Base-by-base conservation (phyloP, 2,797 vertebrate genomes). In the Apogon hyalosoma region DNA sequence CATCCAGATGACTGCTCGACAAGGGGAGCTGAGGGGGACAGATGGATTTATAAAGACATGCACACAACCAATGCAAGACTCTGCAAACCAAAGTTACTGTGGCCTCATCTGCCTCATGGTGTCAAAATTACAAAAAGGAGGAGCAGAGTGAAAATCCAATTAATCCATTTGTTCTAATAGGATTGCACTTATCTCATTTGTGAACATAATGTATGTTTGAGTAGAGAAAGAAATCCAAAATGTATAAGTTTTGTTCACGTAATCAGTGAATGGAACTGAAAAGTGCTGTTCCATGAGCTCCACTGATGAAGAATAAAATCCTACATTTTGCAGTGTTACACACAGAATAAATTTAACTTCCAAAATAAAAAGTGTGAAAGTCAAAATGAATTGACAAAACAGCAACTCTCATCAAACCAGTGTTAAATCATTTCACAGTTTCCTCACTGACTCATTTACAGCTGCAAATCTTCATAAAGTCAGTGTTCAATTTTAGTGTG, bases 1-100 rank as follows among this genome's bases (percentile, higher is more conserved):
- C 96, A 1, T 98, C 98, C 91, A 98, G 91, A 88, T 98, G 97
- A 73, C 97, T 98, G 92, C 95, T 97, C 74, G 98, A 98, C 85
- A 99, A 92, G 0, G 98, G 98, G 73, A 99, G 94, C 98, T 99
- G 91, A 0, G 76, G 69, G 62, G 28, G 31, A 77, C 69, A 59
- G 61, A 88, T 16, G 73, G 39, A 63, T 2, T 21, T 40, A 72
- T 19, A 58, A 41, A 70, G 46, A 73, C 2, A 16, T 24, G 68
- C 28, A 56, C 33, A 36, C 0, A 38, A 6, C 53, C 6, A 53
- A 4, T 62, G 63, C 12, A 53, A 5, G 7, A 39, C 14, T 28
- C 21, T 1, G 14, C 3, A 49, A 3, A 49, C 19, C 1, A 36
- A 31, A 2, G 50, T 2, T 4, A 24, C 3, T 33, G 31, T 8